A percentile compares a stretch with the other conserved stretches of the same genome.
Evolutionary conservation across 2,888 invertebrate genomes (phyloP).

Genomic region (Gastrophysa polygoni): DNA sequence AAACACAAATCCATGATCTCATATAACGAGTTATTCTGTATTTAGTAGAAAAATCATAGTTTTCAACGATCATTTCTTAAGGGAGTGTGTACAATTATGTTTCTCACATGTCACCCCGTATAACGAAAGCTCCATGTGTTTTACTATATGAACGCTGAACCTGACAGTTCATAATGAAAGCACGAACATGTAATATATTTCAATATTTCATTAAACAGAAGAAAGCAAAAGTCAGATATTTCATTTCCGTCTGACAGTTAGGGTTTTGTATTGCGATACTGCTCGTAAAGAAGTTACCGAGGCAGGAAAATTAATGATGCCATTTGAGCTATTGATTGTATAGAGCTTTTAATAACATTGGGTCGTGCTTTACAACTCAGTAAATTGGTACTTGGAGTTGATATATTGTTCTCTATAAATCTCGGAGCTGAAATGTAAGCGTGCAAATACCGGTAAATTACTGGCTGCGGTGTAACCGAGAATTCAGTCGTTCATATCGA

Average conservation of each 20-base stretch:
- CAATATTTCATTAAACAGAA: conserved; percentile 36
- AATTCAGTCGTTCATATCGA: conserved; percentile 47
- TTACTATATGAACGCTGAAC: conserved; percentile 13
- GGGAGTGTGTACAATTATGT: no score
- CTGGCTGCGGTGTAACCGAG: conserved; percentile 45
- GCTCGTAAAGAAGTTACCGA: conserved; percentile 45
- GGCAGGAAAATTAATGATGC: conserved; percentile 49
- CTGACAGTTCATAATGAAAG: conserved; percentile 24
- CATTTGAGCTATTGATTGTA: conserved; percentile 50
- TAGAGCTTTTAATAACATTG: conserved; percentile 50
- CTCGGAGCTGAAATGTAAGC: conserved; percentile 47
- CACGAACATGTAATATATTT: conserved; percentile 36
- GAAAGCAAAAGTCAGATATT: conserved; percentile 44
- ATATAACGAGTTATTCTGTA: no score
- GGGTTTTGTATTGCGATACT: conserved; percentile 42
- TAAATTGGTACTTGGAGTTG: conserved; percentile 50
- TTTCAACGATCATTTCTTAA: no score
- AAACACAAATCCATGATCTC: no score
- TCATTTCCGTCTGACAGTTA: conserved; percentile 42
- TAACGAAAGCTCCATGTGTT: no score
- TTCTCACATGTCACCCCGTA: no score
- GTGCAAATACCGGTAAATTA: conserved; percentile 49
- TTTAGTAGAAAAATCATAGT: no score
- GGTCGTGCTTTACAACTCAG: conserved; percentile 50
- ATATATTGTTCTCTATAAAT: conserved; percentile 49